Base-by-base conservation (phyloP, 2,113 vertebrate species). In the Dryoscopus gambensis region DNA sequence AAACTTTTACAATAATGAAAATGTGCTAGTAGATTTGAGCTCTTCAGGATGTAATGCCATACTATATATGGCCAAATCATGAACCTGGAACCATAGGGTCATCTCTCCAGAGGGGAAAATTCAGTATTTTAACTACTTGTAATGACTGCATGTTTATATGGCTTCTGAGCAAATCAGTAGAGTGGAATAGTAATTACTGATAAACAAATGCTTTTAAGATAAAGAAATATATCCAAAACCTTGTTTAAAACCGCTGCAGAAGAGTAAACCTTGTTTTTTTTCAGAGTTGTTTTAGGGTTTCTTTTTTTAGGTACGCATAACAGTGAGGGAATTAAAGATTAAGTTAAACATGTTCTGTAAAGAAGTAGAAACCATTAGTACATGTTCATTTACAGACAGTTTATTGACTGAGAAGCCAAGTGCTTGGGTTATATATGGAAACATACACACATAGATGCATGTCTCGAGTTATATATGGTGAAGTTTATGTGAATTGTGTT, bases 391-490 rank as follows among this genome's bases (percentile, higher is more conserved):
- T 56, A 16, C 31, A 62, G 25, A 20, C 11, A 56, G 15, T 65
- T 85, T 55, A 35, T 44, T 92, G 42, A 50, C 35, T 74, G 18
- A 69, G 60, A 65, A 84, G 63, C 52, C 50, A 23, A 56, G 37
- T 52, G 37, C 37, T 40, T 82, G 55, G 30, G 8, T 8, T 60
- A 22, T 52, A 3, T 44, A 7, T 31, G 64, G 35, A 93, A 60
- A 50, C 1, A 10, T 21, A 18, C 25, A n/a, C 27, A 50, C 11
- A 7, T 1, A 33, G 10, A 27, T 40, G 40, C 0, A 1, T 15
- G 31, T 65, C 64, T 77, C 0, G 0, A 94, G 80, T 74, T 89
- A n/a, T 19, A 37, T 28, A 19, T 22, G 24, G 28, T 57, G 33
- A 62, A 47, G n/a, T 69, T 80, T 33, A 20, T 31, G 20, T 76